phyloP scores from a whole-genome alignment of 2,113 vertebrate species.

The Dipodomys stephensi region DNA sequence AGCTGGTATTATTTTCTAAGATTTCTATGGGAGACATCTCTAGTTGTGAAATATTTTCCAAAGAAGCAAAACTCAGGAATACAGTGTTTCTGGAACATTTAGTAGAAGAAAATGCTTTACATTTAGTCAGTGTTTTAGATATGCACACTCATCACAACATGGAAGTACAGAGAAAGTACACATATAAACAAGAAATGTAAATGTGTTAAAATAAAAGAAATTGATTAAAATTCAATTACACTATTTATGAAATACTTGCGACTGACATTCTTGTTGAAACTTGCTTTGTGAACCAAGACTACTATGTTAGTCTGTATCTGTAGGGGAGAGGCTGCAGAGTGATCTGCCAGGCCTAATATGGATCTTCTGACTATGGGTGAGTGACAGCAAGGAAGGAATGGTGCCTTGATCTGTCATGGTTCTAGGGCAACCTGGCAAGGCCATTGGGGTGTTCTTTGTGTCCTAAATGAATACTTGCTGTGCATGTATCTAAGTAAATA shows the following conservation, averaged over 20 bases:
- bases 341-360: neutral
- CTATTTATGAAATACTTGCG: neutral
- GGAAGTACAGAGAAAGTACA: neutral
- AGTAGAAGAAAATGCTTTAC: neutral
- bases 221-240: neutral
- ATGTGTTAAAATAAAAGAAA: neutral
- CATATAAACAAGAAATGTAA: neutral
- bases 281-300: constrained; percentile 7
- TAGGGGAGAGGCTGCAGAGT: too few relatives aligned
- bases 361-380: neutral
- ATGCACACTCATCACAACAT: neutral
- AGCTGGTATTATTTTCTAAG: neutral
- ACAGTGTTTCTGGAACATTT: neutral
- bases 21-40: neutral
- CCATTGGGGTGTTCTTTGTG: neutral
- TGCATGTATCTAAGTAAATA: too few relatives aligned
- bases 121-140: neutral
- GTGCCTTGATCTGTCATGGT: neutral
- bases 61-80: neutral
- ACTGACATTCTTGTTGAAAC: neutral
- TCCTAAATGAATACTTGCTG: neutral
- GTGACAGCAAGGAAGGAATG: neutral
- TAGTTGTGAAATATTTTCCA: neutral
- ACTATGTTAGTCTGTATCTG: neutral
- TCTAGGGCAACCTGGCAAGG: neutral